A percentile compares a stretch with the other conserved stretches of the same genome.
phyloP scores from a whole-genome alignment of 2,888 invertebrate genomes.

The Atrina japonica region DNA sequence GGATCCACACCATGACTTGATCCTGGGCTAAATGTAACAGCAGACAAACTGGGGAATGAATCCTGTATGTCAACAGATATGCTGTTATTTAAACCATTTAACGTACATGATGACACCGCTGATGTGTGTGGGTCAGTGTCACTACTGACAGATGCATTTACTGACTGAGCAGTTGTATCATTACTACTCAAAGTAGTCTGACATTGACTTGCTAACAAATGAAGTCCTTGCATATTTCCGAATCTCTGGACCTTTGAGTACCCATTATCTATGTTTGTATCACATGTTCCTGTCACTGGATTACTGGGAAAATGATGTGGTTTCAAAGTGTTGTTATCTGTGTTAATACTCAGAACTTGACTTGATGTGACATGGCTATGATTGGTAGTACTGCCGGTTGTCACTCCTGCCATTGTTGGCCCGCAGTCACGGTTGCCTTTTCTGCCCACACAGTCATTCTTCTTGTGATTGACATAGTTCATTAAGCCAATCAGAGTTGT shows the following conservation, averaged over 20 bases:
- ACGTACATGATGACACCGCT: neutral
- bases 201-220: slow-evolving; percentile 11
- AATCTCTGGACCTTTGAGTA: neutral
- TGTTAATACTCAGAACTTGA: too few species aligned
- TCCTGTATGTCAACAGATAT: slow-evolving; percentile 45
- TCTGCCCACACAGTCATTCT: slow-evolving; percentile 84
- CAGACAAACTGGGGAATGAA: slow-evolving; percentile 48
- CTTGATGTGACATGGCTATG: neutral
- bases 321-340: too few species aligned
- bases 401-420: too few species aligned
- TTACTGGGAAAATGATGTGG: too few species aligned
- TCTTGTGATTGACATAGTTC: slow-evolving; percentile 92
- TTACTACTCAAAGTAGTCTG: neutral
- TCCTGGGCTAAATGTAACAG: slow-evolving; percentile 51
- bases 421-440: too few species aligned
- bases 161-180: neutral
- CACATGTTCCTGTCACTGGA: neutral
- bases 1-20: slow-evolving; percentile 46
- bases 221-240: neutral
- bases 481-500: slow-evolving; percentile 91
- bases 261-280: neutral
- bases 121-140: neutral
- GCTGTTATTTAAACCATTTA: neutral
- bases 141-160: neutral
- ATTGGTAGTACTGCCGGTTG: neutral